Conservation (phyloP, 2,797 vertebrate species). For the Dermochelys coriacea region DNA sequence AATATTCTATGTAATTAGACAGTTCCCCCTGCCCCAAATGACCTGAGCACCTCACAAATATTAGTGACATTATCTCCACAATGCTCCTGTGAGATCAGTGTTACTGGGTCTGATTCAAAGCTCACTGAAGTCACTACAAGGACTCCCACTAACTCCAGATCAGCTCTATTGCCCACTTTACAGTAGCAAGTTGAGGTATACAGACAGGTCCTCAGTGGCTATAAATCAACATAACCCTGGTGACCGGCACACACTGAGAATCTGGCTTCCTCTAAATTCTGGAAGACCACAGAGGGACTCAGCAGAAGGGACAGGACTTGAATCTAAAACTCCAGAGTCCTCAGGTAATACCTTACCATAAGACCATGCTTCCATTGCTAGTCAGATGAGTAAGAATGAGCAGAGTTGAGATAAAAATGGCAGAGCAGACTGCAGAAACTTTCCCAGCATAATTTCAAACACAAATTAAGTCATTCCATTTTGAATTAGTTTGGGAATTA, state of each 20-base stretch:
- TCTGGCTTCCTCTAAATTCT: neutral
- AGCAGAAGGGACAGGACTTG: neutral
- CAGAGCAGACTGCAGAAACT: neutral
- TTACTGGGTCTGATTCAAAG: neutral
- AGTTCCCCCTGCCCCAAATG: accelerated
- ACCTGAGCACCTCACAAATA: neutral
- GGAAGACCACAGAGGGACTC: neutral
- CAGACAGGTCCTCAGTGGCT: conserved; percentile 2
- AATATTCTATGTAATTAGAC: neutral
- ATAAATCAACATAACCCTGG: conserved; percentile 16
- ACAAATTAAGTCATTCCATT: conserved; percentile 40
- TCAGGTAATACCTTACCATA: neutral
- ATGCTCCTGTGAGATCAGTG: accelerated
- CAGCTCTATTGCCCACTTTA: conserved; percentile 36
- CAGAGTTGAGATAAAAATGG: neutral
- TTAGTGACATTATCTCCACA: neutral
- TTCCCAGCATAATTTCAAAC: neutral
- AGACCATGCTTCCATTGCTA: neutral
- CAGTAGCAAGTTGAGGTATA: neutral
- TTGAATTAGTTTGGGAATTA: conserved; percentile 62
- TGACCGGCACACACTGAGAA: neutral
- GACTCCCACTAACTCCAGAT: conserved; percentile 30
- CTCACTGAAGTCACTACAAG: neutral
- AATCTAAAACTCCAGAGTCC: neutral
- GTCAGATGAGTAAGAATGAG: neutral